phyloP scores from a whole-genome alignment of 2,888 invertebrate genomes.

The Galeruca laticollis region DNA sequence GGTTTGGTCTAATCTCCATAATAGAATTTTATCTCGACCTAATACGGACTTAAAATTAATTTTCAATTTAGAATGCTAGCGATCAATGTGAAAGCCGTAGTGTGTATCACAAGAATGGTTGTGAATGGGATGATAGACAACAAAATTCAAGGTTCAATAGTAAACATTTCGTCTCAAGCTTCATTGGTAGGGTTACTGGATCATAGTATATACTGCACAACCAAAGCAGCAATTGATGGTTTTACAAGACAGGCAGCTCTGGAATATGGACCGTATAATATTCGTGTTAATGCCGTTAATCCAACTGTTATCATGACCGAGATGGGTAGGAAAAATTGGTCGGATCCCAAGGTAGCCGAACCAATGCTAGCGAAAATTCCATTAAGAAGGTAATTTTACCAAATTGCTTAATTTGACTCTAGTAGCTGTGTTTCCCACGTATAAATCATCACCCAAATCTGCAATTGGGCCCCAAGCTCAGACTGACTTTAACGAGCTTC shows the following conservation, averaged over 20 bases:
- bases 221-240: conserved; percentile 91
- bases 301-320: conserved; percentile 96
- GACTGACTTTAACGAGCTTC: too few species aligned
- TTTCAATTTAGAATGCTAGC: conserved; percentile 73
- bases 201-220: conserved; percentile 85
- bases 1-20: not conserved
- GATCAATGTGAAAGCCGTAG: conserved; percentile 86
- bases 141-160: conserved; percentile 82
- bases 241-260: conserved; percentile 86
- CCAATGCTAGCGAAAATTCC: conserved; percentile 86
- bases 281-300: conserved; percentile 92
- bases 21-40: not conserved
- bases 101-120: conserved; percentile 88
- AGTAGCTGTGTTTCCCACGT: not conserved
- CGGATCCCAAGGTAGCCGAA: conserved; percentile 79
- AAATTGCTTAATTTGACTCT: conserved; percentile 53
- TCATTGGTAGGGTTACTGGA: conserved; percentile 79
- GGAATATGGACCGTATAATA: conserved; percentile 85
- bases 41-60: too few species aligned
- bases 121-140: conserved; percentile 79
- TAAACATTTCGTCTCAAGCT: conserved; percentile 92
- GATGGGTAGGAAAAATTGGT: conserved; percentile 88
- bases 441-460: too few species aligned
- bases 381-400: conserved; percentile 74
- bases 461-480: too few species aligned